A percentile compares a stretch with the other conserved stretches of the same genome.
Conservation (phyloP, 2,113 vertebrate species). For the Phyllostomus discolor region DNA sequence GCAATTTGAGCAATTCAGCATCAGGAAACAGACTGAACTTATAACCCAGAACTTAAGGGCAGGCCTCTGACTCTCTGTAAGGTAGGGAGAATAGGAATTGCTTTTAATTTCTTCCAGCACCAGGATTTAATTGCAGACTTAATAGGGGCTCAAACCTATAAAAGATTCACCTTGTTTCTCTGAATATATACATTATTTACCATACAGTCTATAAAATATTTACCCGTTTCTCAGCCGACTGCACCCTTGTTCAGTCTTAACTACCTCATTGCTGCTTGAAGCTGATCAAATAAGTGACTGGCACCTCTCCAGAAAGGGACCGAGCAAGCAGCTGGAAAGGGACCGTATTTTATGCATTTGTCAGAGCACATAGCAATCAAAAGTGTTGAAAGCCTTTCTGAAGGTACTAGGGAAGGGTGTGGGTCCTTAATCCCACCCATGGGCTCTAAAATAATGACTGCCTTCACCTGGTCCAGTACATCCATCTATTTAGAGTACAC, state of each 20-base stretch:
- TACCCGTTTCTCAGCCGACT: constrained; percentile 60
- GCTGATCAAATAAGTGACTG: constrained; percentile 60
- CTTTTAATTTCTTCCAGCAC: constrained; percentile 61
- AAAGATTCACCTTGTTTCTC: constrained; percentile 73
- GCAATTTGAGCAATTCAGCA: not conserved
- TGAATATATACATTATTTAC: constrained; percentile 73
- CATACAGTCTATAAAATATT: constrained; percentile 69
- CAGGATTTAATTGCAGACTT: constrained; percentile 69
- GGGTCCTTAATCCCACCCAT: constrained; percentile 1
- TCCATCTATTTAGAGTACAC: not conserved
- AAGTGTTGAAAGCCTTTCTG: constrained; percentile 67
- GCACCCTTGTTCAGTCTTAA: constrained; percentile 41
- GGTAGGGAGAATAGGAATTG: constrained; percentile 2
- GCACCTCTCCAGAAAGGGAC: constrained; percentile 55
- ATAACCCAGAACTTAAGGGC: not conserved
- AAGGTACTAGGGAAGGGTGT: not conserved
- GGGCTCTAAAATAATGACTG: not conserved
- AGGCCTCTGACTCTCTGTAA: not conserved
- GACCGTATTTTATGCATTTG: constrained; percentile 66
- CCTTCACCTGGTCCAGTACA: not conserved
- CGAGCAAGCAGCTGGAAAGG: constrained; percentile 50
- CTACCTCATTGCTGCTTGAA: constrained; percentile 49
- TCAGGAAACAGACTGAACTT: not conserved
- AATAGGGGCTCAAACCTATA: constrained; percentile 42
- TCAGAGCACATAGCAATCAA: constrained; percentile 63